A percentile compares a stretch with the other conserved stretches of the same genome.
Conservation (phyloP, 1,140 invertebrate genomes). For the Drosophila kohkoa region DNA sequence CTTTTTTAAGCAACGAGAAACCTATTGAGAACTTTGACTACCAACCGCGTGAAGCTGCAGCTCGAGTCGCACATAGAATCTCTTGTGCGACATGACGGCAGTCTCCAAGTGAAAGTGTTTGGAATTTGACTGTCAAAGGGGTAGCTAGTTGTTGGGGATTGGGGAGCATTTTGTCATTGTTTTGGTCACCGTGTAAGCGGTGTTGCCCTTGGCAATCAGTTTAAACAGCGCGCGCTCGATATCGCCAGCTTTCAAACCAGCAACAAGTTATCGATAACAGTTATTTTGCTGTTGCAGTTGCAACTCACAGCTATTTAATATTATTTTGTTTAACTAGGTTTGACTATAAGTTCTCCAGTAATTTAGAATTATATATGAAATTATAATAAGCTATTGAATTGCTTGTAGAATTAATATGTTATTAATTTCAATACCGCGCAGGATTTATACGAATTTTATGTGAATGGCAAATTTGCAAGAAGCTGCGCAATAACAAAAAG, state of each 20-base stretch:
- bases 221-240: slow-evolving; percentile 31
- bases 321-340: no score
- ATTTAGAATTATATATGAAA: no score
- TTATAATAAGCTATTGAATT: no score
- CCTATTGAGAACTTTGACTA: background rate
- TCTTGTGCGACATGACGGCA: slow-evolving; percentile 58
- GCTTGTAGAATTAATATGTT: no score
- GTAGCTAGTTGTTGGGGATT: slow-evolving; percentile 28
- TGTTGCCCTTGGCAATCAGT: slow-evolving; percentile 63
- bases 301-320: background rate
- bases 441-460: background rate
- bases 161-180: slow-evolving; percentile 51
- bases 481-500: slow-evolving; percentile 17
- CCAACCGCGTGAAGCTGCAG: slow-evolving; percentile 73
- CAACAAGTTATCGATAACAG: slow-evolving; percentile 15
- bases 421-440: no score
- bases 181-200: slow-evolving; percentile 39
- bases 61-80: slow-evolving; percentile 66
- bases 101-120: slow-evolving; percentile 39
- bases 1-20: background rate
- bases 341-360: no score
- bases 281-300: background rate
- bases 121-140: background rate
- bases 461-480: slow-evolving; percentile 30
- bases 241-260: slow-evolving; percentile 17